Conservation (phyloP, 37 sponge, comb jelly and placozoan genomes). For the Lycopodina hypogea region DNA sequence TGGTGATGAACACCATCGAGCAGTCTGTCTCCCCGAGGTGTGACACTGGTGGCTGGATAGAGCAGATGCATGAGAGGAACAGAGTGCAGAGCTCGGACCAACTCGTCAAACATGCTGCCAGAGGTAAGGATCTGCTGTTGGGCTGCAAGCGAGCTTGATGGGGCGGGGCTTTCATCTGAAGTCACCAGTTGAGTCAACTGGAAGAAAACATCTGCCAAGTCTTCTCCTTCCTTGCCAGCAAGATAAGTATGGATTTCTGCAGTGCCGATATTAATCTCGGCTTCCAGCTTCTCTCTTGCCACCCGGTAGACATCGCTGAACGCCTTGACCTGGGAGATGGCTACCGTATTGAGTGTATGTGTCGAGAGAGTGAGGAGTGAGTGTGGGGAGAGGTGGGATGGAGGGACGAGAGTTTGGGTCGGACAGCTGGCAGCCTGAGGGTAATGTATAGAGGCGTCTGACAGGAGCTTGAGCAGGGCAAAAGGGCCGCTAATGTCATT, state of each 20-base stretch:
- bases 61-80: not conserved
- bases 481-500: not conserved
- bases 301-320: constrained; percentile 22
- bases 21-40: not conserved
- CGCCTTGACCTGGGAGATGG: constrained; percentile 4
- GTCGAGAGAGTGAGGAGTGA: constrained; percentile 33
- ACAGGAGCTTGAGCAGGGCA: not conserved
- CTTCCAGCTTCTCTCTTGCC: constrained; percentile 17
- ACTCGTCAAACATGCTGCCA: constrained; percentile 26
- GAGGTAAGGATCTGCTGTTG: not conserved
- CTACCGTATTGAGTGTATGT: not conserved
- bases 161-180: not conserved
- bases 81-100: constrained; percentile 9
- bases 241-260: not conserved
- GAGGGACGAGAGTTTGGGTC: constrained; percentile 30
- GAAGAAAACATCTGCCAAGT: not conserved
- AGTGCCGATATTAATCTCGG: not conserved
- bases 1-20: not conserved
- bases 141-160: not conserved
- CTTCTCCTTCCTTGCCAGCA: not conserved
- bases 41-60: not conserved
- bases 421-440: not conserved
- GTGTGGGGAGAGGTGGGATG: constrained; percentile 50
- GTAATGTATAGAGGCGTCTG: not conserved
- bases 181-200: not conserved